Base-by-base conservation (phyloP, 92 coral and sea anemone genomes). In the Palythoa heliodiscus region DNA sequence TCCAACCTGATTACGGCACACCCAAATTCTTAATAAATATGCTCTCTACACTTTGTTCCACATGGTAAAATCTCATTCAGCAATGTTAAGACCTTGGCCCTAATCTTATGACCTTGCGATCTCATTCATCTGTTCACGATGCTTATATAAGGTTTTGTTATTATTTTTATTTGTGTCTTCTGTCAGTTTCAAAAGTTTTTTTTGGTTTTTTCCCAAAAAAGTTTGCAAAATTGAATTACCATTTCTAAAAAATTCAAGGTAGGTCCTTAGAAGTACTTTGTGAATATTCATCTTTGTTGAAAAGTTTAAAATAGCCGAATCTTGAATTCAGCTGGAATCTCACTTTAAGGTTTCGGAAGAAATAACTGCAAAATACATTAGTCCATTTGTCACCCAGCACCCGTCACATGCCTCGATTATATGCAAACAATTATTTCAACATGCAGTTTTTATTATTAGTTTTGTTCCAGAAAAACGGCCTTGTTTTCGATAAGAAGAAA, bases 341-440 rank as follows among this genome's bases (percentile, higher is more conserved):
- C 20, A 37, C 16, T 57, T 37, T 58, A 19, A 11, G 2, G 16
- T 78, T 24, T 78, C 13, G 11, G 12, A 25, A 67, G 20, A 9
- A 67, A 66, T 53, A 80, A 80, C 84, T 80, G 84, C 70, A 63
- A 80, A 67, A 66, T 66, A 24, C 82, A 77, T 77, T 77, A 77
- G 69, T 57, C 38, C 29, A 43, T 48, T 64, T 11, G 66, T 63
- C 83, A 78, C 63, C 53, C 20, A 35, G 39, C 15, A 47, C 11
- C 73, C 73, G 60, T 48, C 60, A 80, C 84, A 80, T 80, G 66
- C 74, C 53, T 80, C 20, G 66, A 80, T 66, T 80, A 43, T 78
- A 78, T 63, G 5, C 39, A 78, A 78, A 63, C 71, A 78, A 78
- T 64, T 35, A 13, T 29, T 22, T 40, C 60, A 23, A 24, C 48